Evolutionary conservation across 1,140 invertebrate genomes (phyloP).

Genomic region (Meteorus sp.): DNA sequence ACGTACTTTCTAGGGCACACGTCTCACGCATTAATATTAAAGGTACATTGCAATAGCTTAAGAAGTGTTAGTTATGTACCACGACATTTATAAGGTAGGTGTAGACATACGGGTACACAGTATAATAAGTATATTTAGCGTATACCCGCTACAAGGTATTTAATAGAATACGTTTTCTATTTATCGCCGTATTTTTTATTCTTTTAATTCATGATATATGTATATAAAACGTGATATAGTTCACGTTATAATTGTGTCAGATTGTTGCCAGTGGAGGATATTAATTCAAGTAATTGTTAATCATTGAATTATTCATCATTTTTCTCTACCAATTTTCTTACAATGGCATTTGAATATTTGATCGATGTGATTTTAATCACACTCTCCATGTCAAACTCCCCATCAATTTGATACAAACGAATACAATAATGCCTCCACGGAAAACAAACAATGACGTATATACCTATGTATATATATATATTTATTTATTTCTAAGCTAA

Average conservation of each 20-base stretch:
- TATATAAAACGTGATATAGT: conserved; percentile 53
- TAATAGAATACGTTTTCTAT: conserved; percentile 34
- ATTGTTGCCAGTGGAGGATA: conserved; percentile 49
- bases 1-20: conserved; percentile 58
- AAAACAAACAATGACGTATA: conserved; percentile 52
- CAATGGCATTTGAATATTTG: neutral
- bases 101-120: conserved; percentile 37
- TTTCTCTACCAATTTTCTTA: neutral
- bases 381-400: too few relatives aligned
- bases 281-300: too few relatives aligned
- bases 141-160: conserved; percentile 54
- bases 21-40: conserved; percentile 58
- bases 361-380: too few relatives aligned
- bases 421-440: conserved; percentile 42
- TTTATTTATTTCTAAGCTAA: conserved; percentile 43
- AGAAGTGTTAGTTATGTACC: conserved; percentile 52
- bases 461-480: too few relatives aligned
- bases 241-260: conserved; percentile 47
- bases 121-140: conserved; percentile 51
- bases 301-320: neutral
- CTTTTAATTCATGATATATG: conserved; percentile 48
- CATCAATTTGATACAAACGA: too few relatives aligned
- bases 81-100: conserved; percentile 44
- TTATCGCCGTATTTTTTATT: conserved; percentile 43
- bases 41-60: conserved; percentile 44